phyloP scores from a whole-genome alignment of 2,113 vertebrate species.

The Gallinago undulata region DNA sequence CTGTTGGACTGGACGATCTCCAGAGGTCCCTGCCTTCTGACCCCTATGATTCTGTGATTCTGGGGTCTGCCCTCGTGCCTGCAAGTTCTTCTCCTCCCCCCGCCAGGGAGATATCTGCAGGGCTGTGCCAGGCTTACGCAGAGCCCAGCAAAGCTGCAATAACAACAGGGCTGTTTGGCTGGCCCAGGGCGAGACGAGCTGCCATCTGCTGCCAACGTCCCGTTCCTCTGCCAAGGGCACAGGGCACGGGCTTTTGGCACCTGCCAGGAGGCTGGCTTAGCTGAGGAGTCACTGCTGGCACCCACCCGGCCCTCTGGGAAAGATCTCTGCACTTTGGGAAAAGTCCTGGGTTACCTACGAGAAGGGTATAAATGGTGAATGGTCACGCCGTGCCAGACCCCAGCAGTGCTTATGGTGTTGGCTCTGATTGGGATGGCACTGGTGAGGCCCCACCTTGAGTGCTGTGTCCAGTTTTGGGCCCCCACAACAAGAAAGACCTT shows the following conservation, averaged over 20 bases:
- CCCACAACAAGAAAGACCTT: not conserved
- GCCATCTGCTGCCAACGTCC: not conserved
- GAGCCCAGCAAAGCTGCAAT: not conserved
- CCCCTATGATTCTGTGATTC: not conserved
- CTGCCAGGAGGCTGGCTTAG: not conserved
- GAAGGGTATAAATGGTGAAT: not conserved
- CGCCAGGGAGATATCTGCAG: not conserved
- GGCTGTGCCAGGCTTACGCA: not conserved
- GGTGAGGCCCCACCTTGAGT: not conserved
- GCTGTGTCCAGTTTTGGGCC: not conserved
- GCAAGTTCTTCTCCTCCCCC: not conserved
- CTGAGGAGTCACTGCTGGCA: not conserved
- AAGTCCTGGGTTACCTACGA: fast-evolving
- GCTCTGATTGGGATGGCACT: not conserved
- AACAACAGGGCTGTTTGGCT: not conserved
- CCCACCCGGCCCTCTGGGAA: not conserved
- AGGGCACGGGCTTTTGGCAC: not conserved
- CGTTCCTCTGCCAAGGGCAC: not conserved
- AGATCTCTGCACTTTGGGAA: not conserved
- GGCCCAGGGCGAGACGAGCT: not conserved
- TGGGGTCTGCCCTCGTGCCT: not conserved
- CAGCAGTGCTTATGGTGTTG: not conserved
- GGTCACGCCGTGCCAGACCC: not conserved
- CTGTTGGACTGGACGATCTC: not conserved
- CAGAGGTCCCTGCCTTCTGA: not conserved